Conservation (phyloP, 2,797 vertebrate species). For the Trematomus bernacchii region DNA sequence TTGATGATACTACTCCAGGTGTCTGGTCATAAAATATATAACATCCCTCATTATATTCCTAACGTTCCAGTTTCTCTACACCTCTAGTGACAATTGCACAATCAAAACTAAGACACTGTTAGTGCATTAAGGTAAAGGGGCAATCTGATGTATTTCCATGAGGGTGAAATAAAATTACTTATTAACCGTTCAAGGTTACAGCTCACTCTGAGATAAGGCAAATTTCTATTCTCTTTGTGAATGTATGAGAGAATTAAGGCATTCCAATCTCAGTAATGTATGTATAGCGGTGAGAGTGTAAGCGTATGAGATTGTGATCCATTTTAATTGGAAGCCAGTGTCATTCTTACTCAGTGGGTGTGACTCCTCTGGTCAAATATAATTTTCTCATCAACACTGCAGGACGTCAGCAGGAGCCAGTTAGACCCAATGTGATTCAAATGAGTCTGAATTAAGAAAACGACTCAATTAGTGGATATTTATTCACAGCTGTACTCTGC, state of each 20-base stretch:
- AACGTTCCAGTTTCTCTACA: slow-evolving; percentile 12
- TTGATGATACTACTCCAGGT: slow-evolving; percentile 13
- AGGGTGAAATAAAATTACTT: slow-evolving; percentile 45
- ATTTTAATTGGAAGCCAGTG: slow-evolving; percentile 72
- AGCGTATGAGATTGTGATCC: slow-evolving; percentile 68
- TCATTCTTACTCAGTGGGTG: slow-evolving; percentile 60
- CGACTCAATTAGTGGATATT: slow-evolving; percentile 72
- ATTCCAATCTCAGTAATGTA: slow-evolving; percentile 72
- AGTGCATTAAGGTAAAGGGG: slow-evolving; percentile 21
- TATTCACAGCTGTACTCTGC: slow-evolving; percentile 71
- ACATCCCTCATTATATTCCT: slow-evolving; percentile 32
- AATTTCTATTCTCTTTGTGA: slow-evolving; percentile 50
- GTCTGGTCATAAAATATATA: slow-evolving; percentile 12
- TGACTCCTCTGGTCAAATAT: slow-evolving; percentile 70
- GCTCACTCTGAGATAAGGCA: slow-evolving; percentile 54
- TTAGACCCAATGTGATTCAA: slow-evolving; percentile 57
- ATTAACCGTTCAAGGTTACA: slow-evolving; percentile 67
- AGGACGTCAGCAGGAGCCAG: slow-evolving; percentile 53
- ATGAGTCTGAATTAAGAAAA: slow-evolving; percentile 71
- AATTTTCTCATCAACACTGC: slow-evolving; percentile 69
- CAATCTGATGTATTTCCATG: slow-evolving; percentile 38
- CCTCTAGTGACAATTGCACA: slow-evolving; percentile 19
- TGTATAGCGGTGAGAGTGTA: slow-evolving; percentile 57
- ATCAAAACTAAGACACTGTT: slow-evolving; percentile 44
- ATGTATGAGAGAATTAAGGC: slow-evolving; percentile 49